A percentile compares a stretch with the other conserved stretches of the same genome.
These are phyloP conservation scores for Syngnathus scovelli DNA, from an alignment of 2,113 vertebrate genomes.

Conservation along the genomic window DNA sequence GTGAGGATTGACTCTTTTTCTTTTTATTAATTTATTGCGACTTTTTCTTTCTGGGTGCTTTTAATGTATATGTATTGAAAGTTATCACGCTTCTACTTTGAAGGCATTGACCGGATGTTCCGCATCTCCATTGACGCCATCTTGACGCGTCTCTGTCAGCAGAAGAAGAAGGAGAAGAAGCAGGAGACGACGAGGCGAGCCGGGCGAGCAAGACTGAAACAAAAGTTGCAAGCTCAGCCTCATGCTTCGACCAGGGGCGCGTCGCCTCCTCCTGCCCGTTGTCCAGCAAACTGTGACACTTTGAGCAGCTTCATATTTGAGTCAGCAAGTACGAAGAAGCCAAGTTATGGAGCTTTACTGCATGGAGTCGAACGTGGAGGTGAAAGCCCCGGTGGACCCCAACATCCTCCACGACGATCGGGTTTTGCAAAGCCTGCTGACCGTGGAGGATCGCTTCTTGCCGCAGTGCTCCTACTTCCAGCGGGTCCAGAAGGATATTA, in stretches of 20 bases:
- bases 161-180: background rate
- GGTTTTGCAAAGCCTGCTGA: constrained; percentile 86
- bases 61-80: background rate
- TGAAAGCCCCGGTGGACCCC: constrained; percentile 81
- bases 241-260: constrained; percentile 59
- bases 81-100: constrained; percentile 29
- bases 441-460: constrained; percentile 85
- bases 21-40: too few relatives aligned
- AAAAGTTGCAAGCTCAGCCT: constrained; percentile 45
- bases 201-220: constrained; percentile 22
- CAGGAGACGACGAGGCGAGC: background rate
- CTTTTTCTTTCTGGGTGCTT: background rate
- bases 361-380: constrained; percentile 73
- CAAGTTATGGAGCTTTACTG: constrained; percentile 86
- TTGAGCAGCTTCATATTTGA: constrained; percentile 22
- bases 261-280: constrained; percentile 28
- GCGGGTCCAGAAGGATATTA: constrained; percentile 88
- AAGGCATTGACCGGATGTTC: background rate
- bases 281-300: background rate
- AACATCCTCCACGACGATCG: constrained; percentile 84
- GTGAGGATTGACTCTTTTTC: too few relatives aligned
- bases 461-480: constrained; percentile 88
- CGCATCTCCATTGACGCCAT: background rate
- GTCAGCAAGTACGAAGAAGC: constrained; percentile 14
- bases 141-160: background rate